Evolutionary conservation across 2,113 vertebrate genomes (phyloP).

Genomic region (Coracopsis vasa): DNA sequence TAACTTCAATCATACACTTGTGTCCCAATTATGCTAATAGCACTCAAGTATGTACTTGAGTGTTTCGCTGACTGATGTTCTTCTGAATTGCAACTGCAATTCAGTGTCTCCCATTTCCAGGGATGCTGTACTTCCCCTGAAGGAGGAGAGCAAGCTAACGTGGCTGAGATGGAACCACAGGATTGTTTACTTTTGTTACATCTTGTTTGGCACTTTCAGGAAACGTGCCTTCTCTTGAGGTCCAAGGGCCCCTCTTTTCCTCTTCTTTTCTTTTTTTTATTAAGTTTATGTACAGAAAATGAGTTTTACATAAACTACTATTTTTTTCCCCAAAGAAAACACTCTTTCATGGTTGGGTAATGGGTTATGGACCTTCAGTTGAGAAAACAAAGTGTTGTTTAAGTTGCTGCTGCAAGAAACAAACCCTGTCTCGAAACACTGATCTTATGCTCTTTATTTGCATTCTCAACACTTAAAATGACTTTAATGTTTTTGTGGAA

Average conservation of each 20-base stretch:
- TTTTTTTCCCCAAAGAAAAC: not conserved
- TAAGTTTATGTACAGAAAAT: not conserved
- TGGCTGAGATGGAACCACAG: not conserved
- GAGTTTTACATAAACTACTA: not conserved
- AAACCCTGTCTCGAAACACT: not conserved
- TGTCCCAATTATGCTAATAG: conserved; percentile 35
- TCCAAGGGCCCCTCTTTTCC: not conserved
- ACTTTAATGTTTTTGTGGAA: not conserved
- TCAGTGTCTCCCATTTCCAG: not conserved
- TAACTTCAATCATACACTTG: not conserved
- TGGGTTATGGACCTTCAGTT: not conserved
- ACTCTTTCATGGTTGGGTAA: not conserved
- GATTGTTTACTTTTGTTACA: not conserved
- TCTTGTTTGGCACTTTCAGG: not conserved
- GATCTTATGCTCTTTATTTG: not conserved
- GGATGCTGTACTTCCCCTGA: not conserved
- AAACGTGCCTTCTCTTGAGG: not conserved
- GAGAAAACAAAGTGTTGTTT: not conserved
- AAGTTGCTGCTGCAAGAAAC: not conserved
- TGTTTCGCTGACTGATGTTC: not conserved
- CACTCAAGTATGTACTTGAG: conserved; percentile 5
- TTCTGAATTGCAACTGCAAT: not conserved
- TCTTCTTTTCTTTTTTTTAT: not conserved
- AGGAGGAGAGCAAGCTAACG: not conserved
- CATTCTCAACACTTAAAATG: not conserved